Evolutionary conservation across 2,113 vertebrate species (phyloP).

Genomic region (Petrocephalus zakoni): DNA sequence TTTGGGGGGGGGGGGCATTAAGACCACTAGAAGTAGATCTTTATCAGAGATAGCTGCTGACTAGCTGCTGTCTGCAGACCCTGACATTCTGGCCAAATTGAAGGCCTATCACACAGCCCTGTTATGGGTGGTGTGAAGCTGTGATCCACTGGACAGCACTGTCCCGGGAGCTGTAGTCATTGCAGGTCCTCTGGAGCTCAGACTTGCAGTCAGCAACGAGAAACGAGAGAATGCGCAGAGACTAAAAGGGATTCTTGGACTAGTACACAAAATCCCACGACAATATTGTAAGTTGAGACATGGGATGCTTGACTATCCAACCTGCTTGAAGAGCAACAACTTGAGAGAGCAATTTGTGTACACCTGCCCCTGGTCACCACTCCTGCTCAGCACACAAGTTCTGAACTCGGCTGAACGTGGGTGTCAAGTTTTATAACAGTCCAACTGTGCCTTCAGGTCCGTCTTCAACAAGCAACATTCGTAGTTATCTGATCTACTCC

Average conservation of each 20-base stretch:
- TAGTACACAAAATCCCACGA: neutral
- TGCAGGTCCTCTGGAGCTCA: neutral
- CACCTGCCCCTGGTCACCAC: neutral
- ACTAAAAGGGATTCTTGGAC: neutral
- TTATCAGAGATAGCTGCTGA: neutral
- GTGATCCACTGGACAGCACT: neutral
- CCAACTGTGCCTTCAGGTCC: neutral
- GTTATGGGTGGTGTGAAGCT: neutral
- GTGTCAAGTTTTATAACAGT: slow-evolving; percentile 4
- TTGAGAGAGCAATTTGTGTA: neutral
- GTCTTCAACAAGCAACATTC: neutral
- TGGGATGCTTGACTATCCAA: neutral
- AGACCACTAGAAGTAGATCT: neutral
- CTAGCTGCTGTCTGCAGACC: neutral
- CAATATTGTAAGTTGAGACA: neutral
- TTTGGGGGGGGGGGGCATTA: neutral
- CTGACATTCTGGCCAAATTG: neutral
- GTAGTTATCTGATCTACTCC: neutral
- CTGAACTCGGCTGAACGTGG: neutral
- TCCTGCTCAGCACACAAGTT: neutral
- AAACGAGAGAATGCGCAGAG: neutral
- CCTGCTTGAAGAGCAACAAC: neutral
- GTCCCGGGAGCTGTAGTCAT: neutral
- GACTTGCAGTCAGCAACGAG: neutral
- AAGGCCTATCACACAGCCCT: neutral